Conservation (phyloP, 64 coral and sea anemone species). For the Montipora sp. region DNA sequence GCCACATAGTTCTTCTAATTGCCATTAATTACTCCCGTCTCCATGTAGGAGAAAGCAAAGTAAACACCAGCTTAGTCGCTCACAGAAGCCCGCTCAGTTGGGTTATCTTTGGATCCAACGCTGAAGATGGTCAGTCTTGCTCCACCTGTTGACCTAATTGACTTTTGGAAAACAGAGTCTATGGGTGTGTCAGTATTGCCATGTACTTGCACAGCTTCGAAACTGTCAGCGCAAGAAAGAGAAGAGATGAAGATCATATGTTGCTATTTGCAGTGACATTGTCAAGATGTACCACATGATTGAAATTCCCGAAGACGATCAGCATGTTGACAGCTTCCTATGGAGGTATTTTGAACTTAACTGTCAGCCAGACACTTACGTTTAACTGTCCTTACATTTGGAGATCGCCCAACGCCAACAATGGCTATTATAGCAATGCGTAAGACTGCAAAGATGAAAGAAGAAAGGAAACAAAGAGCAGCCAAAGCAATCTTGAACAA, state of each 20-base stretch:
- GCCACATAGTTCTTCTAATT: constrained; percentile 70
- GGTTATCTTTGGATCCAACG: constrained; percentile 70
- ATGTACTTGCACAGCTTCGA: constrained; percentile 56
- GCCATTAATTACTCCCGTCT: constrained; percentile 80
- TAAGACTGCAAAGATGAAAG: constrained; percentile 33
- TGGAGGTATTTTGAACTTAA: constrained; percentile 41
- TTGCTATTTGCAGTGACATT: constrained; percentile 6
- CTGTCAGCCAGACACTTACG: constrained; percentile 43
- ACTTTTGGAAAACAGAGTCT: constrained; percentile 82
- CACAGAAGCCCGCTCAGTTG: constrained; percentile 73
- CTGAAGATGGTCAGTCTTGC: constrained; percentile 59
- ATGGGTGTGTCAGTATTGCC: constrained; percentile 75
- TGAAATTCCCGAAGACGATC: constrained; percentile 9
- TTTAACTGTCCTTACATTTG: constrained; percentile 68
- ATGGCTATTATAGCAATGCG: constrained; percentile 50
- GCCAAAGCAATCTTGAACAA: constrained; percentile 26
- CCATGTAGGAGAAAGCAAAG: constrained; percentile 72
- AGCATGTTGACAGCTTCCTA: constrained; percentile 52
- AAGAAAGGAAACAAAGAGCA: constrained; percentile 29
- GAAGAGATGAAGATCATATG: constrained; percentile 31
- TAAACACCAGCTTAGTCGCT: constrained; percentile 64
- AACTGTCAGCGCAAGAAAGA: constrained; percentile 61
- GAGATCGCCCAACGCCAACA: constrained; percentile 25
- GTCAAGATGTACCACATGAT: constrained; percentile 69
- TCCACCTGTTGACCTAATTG: constrained; percentile 62